Evolutionary conservation across 2,113 vertebrate species (phyloP).

Genomic region (Haliaeetus leucogaster): DNA sequence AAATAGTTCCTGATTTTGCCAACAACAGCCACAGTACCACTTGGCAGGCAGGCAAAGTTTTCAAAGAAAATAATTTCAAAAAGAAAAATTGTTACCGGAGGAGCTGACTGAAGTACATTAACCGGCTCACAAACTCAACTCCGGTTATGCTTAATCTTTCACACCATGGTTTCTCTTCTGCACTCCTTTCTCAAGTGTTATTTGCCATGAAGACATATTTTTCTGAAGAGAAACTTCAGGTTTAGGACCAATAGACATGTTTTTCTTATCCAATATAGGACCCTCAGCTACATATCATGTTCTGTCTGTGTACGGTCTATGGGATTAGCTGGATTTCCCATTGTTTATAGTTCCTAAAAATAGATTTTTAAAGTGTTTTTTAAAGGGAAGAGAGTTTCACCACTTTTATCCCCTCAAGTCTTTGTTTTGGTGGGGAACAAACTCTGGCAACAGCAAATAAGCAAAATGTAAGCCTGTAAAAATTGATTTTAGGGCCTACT

Average conservation of each 20-base stretch:
- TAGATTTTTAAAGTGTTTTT: background rate
- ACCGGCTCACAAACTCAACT: background rate
- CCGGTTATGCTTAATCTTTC: background rate
- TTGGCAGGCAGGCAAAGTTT: background rate
- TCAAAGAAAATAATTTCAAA: background rate
- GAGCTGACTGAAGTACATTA: accelerated
- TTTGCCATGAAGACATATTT: background rate
- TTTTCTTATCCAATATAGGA: background rate
- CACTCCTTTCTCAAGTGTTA: background rate
- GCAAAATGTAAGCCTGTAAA: background rate
- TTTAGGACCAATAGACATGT: accelerated
- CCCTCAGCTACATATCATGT: background rate
- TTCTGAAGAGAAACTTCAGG: background rate
- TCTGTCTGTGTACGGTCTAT: background rate
- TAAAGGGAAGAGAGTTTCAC: background rate
- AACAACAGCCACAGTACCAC: background rate
- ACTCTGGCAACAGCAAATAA: background rate
- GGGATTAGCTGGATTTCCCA: background rate
- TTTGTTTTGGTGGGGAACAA: background rate
- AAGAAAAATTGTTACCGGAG: background rate
- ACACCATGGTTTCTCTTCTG: background rate
- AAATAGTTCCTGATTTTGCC: background rate
- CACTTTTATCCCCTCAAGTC: background rate
- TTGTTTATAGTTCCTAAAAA: background rate
- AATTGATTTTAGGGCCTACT: background rate